These are phyloP conservation scores for Prochilodus magdalenae DNA, from an alignment of 2,113 vertebrate genomes.

Conservation along the genomic window DNA sequence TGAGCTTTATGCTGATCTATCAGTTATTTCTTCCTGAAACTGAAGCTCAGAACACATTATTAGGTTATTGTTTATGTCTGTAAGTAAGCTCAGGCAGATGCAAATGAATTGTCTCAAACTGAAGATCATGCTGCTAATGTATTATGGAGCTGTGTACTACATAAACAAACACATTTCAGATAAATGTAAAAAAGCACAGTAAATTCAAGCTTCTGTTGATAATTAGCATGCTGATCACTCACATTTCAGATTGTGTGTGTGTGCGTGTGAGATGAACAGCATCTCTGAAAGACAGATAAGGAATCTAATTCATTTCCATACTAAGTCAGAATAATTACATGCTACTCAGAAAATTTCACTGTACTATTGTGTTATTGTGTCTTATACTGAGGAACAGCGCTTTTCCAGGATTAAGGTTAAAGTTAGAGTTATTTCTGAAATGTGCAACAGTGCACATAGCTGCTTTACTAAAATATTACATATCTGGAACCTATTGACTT, in stretches of 20 bases:
- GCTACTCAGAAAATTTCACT: background rate
- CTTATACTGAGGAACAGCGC: too few relatives aligned
- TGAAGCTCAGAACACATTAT: conserved; percentile 17
- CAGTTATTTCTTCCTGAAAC: conserved; percentile 1
- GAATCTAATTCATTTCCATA: conserved; percentile 4
- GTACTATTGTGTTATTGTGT: background rate
- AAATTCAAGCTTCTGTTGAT: conserved; percentile 6
- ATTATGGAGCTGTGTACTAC: background rate
- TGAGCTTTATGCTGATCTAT: conserved; percentile 6
- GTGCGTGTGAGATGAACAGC: background rate
- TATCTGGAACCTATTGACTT: too few relatives aligned
- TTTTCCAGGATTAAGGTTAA: background rate
- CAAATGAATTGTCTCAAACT: conserved; percentile 23
- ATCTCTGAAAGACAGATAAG: conserved; percentile 24
- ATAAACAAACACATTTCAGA: background rate
- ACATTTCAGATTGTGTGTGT: background rate
- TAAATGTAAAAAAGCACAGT: background rate
- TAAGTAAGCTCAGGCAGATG: conserved; percentile 29
- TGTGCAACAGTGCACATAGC: too few relatives aligned
- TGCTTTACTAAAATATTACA: too few relatives aligned
- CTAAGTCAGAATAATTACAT: too few relatives aligned
- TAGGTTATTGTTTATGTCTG: conserved; percentile 28
- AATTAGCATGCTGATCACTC: background rate
- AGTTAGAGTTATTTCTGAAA: background rate
- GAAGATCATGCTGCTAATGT: conserved; percentile 18